Evolutionary conservation across 2,888 invertebrate genomes (phyloP).

Genomic region (Eutolmus rufibarbis): DNA sequence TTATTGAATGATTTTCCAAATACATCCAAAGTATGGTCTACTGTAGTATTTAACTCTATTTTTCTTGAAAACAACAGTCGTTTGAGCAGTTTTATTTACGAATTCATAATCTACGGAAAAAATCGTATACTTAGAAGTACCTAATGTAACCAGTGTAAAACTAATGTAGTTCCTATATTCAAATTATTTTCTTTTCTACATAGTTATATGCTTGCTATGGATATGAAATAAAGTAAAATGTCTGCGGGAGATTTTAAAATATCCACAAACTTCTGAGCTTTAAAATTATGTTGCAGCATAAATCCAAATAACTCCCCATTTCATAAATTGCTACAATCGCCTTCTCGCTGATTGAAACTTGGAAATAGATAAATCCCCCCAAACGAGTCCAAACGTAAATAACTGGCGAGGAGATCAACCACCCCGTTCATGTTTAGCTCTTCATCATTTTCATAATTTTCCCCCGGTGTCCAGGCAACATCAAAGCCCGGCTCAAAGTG

Average conservation of each 20-base stretch:
- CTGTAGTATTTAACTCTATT: no score
- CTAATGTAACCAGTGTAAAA: no score
- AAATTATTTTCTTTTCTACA: no score
- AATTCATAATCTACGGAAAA: no score
- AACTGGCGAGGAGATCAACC: not conserved
- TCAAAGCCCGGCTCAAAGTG: not conserved
- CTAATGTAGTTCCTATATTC: no score
- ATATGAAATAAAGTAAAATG: no score
- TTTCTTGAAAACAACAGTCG: no score
- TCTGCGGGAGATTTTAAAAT: not conserved
- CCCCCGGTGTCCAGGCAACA: not conserved
- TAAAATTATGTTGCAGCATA: not conserved
- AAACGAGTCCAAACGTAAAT: not conserved
- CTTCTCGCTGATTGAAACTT: not conserved
- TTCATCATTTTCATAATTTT: constrained; percentile 18
- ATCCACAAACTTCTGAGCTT: not conserved
- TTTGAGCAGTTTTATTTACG: no score
- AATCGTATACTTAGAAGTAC: no score
- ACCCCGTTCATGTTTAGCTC: not conserved
- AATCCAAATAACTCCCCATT: not conserved
- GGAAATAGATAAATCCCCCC: not conserved
- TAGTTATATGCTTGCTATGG: no score
- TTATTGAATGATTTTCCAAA: no score
- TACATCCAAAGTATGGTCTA: no score
- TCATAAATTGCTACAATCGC: not conserved